Evolutionary conservation across 2,888 invertebrate genomes (phyloP).

Genomic region (Matsumyia berberina): DNA sequence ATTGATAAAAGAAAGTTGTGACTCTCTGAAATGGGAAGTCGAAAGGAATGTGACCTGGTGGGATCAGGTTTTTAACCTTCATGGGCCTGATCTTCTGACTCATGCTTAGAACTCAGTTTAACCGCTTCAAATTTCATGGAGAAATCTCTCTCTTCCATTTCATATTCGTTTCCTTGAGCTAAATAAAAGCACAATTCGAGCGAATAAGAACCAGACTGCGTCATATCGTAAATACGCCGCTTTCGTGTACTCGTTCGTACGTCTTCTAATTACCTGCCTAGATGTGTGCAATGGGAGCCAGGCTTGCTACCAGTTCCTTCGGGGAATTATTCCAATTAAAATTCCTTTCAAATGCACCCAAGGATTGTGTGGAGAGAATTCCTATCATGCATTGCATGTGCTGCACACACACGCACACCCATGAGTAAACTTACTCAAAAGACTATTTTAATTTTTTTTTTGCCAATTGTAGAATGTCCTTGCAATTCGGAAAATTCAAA

Average conservation of each 20-base stretch:
- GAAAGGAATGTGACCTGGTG: too few relatives aligned
- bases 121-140: not conserved
- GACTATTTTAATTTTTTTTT: not conserved
- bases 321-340: slow-evolving; percentile 61
- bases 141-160: not conserved
- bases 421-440: slow-evolving; percentile 1
- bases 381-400: slow-evolving; percentile 18
- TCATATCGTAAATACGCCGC: not conserved
- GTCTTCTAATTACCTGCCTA: slow-evolving; percentile 55
- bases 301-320: slow-evolving; percentile 19
- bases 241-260: slow-evolving; percentile 32
- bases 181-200: not conserved
- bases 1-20: too few relatives aligned
- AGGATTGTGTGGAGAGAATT: slow-evolving; percentile 13
- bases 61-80: too few relatives aligned
- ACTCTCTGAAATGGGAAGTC: too few relatives aligned
- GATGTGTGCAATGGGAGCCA: slow-evolving; percentile 25
- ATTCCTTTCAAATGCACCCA: slow-evolving; percentile 48
- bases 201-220: not conserved
- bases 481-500: slow-evolving; percentile 57
- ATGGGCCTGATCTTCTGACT: too few relatives aligned
- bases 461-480: slow-evolving; percentile 54
- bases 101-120: not conserved
- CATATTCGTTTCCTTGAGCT: not conserved
- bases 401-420: not conserved